Evolutionary conservation across 2,888 invertebrate genomes (phyloP), one percentile per base, ranked within the genome.

Genomic region (Pseudolycoriella hygida): DNA sequence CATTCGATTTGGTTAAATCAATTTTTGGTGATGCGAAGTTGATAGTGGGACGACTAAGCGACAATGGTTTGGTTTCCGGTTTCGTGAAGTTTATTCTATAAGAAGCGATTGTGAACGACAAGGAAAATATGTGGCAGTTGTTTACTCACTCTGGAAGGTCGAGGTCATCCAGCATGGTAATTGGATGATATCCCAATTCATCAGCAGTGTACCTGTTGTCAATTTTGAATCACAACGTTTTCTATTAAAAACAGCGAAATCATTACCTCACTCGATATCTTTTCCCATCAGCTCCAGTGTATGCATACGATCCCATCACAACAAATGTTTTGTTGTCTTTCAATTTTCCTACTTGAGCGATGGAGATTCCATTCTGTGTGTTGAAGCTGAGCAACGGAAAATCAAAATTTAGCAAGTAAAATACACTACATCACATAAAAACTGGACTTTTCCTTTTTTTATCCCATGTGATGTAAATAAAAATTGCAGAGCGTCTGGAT

Each of bases 141-240:
- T 14, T 34, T 34, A 14, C 34, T 34, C 15, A 34, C 34, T 34
- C 34, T 12, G 34, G 34, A 34, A 34, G 4, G 11, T 34, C 34
- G 11, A 34, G 14, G 10, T 46, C 46, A 48, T 65, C 65, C 14
- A 65, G 55, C 48, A 64, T 63, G n/a, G 65, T 64, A 31, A 61
- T 62, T 41, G 65, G 65, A 56, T 65, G 65, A 37, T 65, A 65
- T 17, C 65, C 65, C 37, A 61, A 57, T 50, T 65, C 65, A 53
- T 65, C 65, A 45, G 65, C 65, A 3, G 65, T 65, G 39, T 65
- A 65, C 34, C 64, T 52, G 2, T 8, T 40, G 17, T n/a, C n/a
- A n/a, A n/a, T n/a, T n/a, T n/a, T n/a, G n/a, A 42, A 31, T 20
- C 10, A 37, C 38, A 15, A 17, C 12, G 18, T 3, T 25, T 8